A percentile compares a stretch with the other conserved stretches of the same genome.
Evolutionary conservation across 30 jellyfish, hydroid and myxozoan species (phyloP).

Genomic region (Turritopsis dohrnii): DNA sequence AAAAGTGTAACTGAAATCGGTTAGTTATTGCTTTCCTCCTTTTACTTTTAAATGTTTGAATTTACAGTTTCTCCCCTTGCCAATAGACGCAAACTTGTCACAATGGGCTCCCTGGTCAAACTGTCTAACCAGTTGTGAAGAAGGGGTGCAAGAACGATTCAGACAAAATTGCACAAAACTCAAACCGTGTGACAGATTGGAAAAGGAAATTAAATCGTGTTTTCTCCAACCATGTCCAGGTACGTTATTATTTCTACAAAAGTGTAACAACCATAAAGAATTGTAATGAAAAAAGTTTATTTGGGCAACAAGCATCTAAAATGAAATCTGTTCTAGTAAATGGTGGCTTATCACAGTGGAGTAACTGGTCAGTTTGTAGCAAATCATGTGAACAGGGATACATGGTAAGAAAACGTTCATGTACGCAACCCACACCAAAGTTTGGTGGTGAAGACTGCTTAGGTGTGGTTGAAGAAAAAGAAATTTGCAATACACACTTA

Average conservation of each 20-base stretch:
- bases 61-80: too few relatives aligned
- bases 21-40: not conserved
- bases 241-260: not conserved
- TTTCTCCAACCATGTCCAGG: not conserved
- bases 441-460: conserved; percentile 20
- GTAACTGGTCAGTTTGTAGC: conserved; percentile 47
- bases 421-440: conserved; percentile 61
- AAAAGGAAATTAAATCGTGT: not conserved
- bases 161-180: not conserved
- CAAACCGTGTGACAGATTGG: not conserved
- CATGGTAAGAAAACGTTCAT: conserved; percentile 30
- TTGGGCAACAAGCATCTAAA: too few relatives aligned
- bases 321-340: conserved; percentile 34
- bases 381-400: conserved; percentile 62
- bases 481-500: not conserved
- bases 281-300: too few relatives aligned
- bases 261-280: too few relatives aligned
- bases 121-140: not conserved
- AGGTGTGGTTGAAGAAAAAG: not conserved
- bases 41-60: too few relatives aligned
- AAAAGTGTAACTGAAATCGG: not conserved
- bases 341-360: conserved; percentile 58
- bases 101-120: not conserved
- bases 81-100: not conserved
- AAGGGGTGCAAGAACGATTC: not conserved